phyloP scores from a whole-genome alignment of 2,113 vertebrate species.

The Podarcis muralis region DNA sequence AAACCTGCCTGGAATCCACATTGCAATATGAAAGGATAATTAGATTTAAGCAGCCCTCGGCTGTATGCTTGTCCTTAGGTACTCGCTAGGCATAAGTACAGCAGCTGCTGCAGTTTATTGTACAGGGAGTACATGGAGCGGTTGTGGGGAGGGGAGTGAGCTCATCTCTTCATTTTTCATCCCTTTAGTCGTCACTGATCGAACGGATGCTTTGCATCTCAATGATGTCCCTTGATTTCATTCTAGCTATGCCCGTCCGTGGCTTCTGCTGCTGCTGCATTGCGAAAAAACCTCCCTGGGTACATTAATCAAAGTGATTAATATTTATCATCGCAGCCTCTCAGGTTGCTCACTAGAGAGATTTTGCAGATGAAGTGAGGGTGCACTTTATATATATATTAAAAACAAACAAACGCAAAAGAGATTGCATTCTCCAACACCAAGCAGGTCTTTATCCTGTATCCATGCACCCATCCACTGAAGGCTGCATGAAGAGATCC shows the following conservation, averaged over 20 bases:
- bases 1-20: slow-evolving; percentile 47
- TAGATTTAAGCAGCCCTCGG: rapidly evolving
- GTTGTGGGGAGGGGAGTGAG: neutral
- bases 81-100: neutral
- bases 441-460: neutral
- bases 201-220: neutral
- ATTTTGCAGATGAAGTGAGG: neutral
- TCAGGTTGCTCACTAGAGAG: neutral
- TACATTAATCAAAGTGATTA: neutral
- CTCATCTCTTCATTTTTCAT: neutral
- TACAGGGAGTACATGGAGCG: neutral
- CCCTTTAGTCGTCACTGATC: neutral
- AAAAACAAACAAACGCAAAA: too few relatives aligned
- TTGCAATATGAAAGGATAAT: slow-evolving; percentile 19
- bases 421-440: neutral
- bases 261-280: neutral
- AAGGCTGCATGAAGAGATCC: neutral
- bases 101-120: neutral
- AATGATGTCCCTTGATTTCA: neutral
- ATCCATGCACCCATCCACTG: neutral
- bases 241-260: neutral
- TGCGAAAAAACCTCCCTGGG: neutral
- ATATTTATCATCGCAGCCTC: neutral
- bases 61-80: neutral
- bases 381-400: too few relatives aligned